A percentile compares a stretch with the other conserved stretches of the same genome.
Evolutionary conservation across 2,797 vertebrate species (phyloP).

Genomic region (Gastrophryne carolinensis): DNA sequence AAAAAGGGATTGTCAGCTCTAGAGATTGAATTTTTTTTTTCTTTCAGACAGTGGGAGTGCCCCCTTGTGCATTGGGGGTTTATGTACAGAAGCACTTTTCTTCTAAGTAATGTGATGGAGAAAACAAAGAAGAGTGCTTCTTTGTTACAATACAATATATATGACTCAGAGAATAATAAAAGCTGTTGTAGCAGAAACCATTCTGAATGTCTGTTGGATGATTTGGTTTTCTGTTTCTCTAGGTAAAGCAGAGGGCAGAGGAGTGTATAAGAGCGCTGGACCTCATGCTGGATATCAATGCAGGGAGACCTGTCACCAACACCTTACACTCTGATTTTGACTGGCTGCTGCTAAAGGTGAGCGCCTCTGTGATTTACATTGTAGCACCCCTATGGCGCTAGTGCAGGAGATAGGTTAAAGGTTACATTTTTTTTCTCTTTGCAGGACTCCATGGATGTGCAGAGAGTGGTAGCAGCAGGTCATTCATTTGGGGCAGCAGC

Average conservation of each 20-base stretch:
- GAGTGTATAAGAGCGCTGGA: slow-evolving; percentile 85
- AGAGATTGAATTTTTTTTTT: too few relatives aligned
- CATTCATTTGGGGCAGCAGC: slow-evolving; percentile 96
- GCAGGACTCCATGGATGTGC: slow-evolving; percentile 84
- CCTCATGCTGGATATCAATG: slow-evolving; percentile 78
- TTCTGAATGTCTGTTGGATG: background rate
- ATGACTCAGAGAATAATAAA: too few relatives aligned
- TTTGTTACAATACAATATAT: too few relatives aligned
- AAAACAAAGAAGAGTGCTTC: too few relatives aligned
- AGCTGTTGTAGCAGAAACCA: too few relatives aligned
- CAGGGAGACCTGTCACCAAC: slow-evolving; percentile 75
- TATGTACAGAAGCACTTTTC: too few relatives aligned
- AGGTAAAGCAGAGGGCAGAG: slow-evolving; percentile 85
- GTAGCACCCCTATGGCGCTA: background rate
- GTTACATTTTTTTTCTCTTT: slow-evolving; percentile 27
- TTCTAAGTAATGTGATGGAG: too few relatives aligned
- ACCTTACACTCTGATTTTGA: slow-evolving; percentile 78
- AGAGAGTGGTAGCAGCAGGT: slow-evolving; percentile 80
- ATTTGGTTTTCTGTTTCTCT: slow-evolving; percentile 16
- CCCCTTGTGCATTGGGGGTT: too few relatives aligned
- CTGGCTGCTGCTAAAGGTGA: slow-evolving; percentile 79
- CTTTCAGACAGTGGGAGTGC: too few relatives aligned
- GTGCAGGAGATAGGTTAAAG: too few relatives aligned
- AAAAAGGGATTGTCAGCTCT: too few relatives aligned
- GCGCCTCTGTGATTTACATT: background rate